Evolutionary conservation across 2,113 vertebrate genomes (phyloP).

Genomic region (Mionectes macconnelli): DNA sequence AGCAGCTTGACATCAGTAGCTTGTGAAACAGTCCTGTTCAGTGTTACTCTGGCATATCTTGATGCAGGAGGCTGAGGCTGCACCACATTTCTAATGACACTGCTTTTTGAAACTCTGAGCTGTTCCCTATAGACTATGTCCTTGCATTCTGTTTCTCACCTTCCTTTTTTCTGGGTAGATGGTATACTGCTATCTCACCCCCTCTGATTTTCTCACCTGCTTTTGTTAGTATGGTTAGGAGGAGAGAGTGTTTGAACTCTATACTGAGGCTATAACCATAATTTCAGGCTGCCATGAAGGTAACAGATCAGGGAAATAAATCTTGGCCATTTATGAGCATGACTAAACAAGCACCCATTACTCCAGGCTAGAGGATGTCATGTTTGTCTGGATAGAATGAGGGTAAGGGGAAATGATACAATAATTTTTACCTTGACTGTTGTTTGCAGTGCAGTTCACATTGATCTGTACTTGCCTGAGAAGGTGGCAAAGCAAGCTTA

Average conservation of each 20-base stretch:
- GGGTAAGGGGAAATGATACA: background rate
- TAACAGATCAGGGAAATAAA: background rate
- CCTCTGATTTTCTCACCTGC: background rate
- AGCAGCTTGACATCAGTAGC: background rate
- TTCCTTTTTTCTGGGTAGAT: background rate
- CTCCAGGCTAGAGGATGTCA: conserved; percentile 8
- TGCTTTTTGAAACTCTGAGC: background rate
- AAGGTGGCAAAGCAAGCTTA: background rate
- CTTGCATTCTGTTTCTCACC: background rate
- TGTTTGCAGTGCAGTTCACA: background rate
- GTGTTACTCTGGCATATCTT: background rate
- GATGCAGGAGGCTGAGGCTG: background rate
- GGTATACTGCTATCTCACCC: background rate
- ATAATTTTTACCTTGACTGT: background rate
- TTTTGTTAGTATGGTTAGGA: background rate
- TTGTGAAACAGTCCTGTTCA: background rate
- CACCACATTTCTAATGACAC: background rate
- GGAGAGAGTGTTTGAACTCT: background rate
- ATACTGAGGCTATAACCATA: background rate
- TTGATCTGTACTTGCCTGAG: background rate
- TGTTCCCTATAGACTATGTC: background rate
- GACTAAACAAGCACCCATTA: background rate
- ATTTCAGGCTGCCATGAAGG: background rate
- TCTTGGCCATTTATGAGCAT: background rate
- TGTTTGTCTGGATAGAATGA: background rate